Conservation (phyloP, 2,888 invertebrate species). For the Nyleta sp. region DNA sequence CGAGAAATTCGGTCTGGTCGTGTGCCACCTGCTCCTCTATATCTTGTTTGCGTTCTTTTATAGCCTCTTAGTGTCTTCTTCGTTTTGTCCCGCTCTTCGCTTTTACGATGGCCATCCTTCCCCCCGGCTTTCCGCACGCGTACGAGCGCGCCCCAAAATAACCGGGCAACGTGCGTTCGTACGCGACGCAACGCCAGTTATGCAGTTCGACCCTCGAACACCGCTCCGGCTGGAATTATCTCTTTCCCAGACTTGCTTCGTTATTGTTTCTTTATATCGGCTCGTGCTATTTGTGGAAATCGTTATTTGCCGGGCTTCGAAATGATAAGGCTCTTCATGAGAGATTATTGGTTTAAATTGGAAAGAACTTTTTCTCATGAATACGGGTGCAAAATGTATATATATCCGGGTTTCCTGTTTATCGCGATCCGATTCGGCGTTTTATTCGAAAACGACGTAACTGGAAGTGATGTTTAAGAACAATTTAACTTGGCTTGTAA, state of each 20-base stretch:
- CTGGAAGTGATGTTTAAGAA: no score
- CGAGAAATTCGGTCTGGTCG: slow-evolving; percentile 59
- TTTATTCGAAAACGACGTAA: no score
- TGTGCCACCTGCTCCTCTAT: slow-evolving; percentile 72
- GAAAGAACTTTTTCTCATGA: no score
- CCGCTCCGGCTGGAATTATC: slow-evolving; percentile 48
- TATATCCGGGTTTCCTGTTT: no score
- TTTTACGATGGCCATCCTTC: slow-evolving; percentile 52
- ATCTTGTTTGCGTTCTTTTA: slow-evolving; percentile 68
- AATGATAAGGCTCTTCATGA: no score
- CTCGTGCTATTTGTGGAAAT: no score
- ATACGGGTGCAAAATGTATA: no score
- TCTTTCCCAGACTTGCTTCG: slow-evolving; percentile 49
- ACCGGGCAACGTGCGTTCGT: slow-evolving; percentile 46
- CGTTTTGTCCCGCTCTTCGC: slow-evolving; percentile 54
- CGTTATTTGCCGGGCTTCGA: no score
- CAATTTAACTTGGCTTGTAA: no score
- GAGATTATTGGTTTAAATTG: no score
- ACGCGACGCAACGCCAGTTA: slow-evolving; percentile 56
- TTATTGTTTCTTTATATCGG: slow-evolving; percentile 41
- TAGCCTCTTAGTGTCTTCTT: slow-evolving; percentile 56
- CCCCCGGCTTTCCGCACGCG: slow-evolving; percentile 49
- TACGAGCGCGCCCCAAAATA: slow-evolving; percentile 47
- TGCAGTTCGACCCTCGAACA: slow-evolving; percentile 51
- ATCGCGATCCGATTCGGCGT: no score